Evolutionary conservation across 2,888 invertebrate species (phyloP), one percentile per base, ranked within the genome.

Genomic region (Melieria omissa): DNA sequence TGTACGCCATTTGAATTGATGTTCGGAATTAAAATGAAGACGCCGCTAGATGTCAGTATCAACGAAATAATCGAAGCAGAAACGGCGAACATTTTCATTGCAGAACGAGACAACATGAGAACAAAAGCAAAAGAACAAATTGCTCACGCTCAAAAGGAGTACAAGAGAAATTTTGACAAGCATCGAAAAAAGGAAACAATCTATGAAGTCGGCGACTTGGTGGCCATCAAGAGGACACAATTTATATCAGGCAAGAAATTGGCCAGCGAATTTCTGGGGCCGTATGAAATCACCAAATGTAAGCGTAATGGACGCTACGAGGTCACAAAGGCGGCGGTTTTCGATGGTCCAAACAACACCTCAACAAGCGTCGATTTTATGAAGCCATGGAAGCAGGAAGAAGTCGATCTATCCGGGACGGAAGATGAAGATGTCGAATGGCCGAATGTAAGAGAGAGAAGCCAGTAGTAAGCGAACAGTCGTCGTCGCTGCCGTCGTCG

Each of bases 361-460:
- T 58, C 16, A 16, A 58, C 58, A 8, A 58, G 41, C 10, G 5
- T 14, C 29, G 58, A 61, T 42, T 61, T 10, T 42, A 57, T 57
- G 57, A 44, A 44, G 44, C 44, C 61, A 42, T 61, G 61, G 61
- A 61, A 61, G 42, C 61, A 42, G 7, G 61, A 61, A 7, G 61
- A 61, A 44, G 8, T 8, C 61, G 61, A 62, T 73, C 69, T 10
- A 55, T 66, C 55, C 55, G 29, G 42, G 41, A 61, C 46, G 62
- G 16, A 16, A 16, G 62, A 62, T 14, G 62, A 62, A 10, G 14
- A 14, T 62, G 46, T 46, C 62, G 47, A 62, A 62, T 46, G 62
- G 47, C 62, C 62, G 62, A 62, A 16, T 16, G 16, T 16, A 16
- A 16, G 16, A 16, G 16, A 16, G 16, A 16, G 16, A 16, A 16